These are phyloP conservation scores for Archivesica marissinica DNA, from an alignment of 1,140 invertebrate genomes.

Conservation along the genomic window DNA sequence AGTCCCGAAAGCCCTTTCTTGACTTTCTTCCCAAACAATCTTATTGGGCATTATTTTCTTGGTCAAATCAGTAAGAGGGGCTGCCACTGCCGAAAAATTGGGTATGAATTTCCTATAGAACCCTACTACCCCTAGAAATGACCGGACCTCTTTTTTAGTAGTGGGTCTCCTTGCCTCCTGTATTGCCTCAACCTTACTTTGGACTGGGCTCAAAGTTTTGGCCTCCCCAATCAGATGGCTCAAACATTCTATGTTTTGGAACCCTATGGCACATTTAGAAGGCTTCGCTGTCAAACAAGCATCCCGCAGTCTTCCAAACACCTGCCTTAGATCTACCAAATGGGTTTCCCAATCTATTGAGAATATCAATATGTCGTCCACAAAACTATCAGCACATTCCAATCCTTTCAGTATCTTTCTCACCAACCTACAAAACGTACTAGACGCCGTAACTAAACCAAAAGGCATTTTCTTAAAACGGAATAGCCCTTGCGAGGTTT, in stretches of 20 bases:
- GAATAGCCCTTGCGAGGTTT: background rate
- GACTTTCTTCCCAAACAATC: background rate
- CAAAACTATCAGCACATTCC: slow-evolving; percentile 58
- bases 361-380: slow-evolving; percentile 68
- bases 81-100: slow-evolving; percentile 65
- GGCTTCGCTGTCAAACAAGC: slow-evolving; percentile 53
- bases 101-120: slow-evolving; percentile 82
- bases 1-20: slow-evolving; percentile 36
- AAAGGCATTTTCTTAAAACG: slow-evolving; percentile 9
- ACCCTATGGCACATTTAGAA: slow-evolving; percentile 58
- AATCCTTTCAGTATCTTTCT: slow-evolving; percentile 34
- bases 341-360: slow-evolving; percentile 21
- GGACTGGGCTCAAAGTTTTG: slow-evolving; percentile 71
- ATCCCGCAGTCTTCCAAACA: slow-evolving; percentile 50
- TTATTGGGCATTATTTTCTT: slow-evolving; percentile 67
- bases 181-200: slow-evolving; percentile 80
- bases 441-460: background rate
- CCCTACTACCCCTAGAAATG: slow-evolving; percentile 83
- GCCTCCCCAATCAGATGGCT: slow-evolving; percentile 46
- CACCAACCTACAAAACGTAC: background rate
- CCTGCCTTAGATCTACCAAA: background rate
- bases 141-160: slow-evolving; percentile 78
- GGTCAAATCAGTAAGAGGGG: slow-evolving; percentile 73
- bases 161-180: slow-evolving; percentile 70
- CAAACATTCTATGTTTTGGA: slow-evolving; percentile 48